A percentile compares a stretch with the other conserved stretches of the same genome.
phyloP scores from a whole-genome alignment of 2,113 vertebrate species.

The Hyla sarda region DNA sequence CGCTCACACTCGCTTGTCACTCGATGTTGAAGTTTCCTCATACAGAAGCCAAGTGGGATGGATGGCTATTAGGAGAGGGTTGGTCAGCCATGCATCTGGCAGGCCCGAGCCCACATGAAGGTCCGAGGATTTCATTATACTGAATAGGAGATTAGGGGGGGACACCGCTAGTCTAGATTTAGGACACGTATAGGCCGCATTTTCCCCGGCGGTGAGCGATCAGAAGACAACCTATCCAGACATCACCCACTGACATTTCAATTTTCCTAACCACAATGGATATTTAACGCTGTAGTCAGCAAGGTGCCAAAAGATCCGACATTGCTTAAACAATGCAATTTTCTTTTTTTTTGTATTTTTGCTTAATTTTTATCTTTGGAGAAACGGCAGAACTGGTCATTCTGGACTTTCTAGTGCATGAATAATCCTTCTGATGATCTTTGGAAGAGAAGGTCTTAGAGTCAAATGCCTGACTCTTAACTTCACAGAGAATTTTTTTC shows the following conservation, averaged over 20 bases:
- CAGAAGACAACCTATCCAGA: not conserved
- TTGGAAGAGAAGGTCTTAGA: too few species aligned
- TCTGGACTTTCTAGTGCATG: not conserved
- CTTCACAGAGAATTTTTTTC: too few species aligned
- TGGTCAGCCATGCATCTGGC: slow-evolving; percentile 21
- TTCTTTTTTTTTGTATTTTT: not conserved
- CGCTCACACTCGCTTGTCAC: slow-evolving; percentile 3
- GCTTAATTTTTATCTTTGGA: not conserved
- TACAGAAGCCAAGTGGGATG: not conserved
- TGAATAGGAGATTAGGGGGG: not conserved
- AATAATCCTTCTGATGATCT: too few species aligned
- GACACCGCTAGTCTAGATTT: not conserved
- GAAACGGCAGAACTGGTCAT: not conserved
- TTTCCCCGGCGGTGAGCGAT: not conserved
- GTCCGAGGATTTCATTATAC: slow-evolving; percentile 17
- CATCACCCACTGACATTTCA: not conserved
- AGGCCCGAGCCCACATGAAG: not conserved
- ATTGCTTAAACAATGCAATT: too few species aligned
- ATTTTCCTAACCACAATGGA: not conserved
- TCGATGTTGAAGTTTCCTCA: slow-evolving; percentile 9
- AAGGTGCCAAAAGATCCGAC: not conserved
- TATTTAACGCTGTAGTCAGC: not conserved
- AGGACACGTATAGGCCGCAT: not conserved
- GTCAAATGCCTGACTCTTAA: too few species aligned
- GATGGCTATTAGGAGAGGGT: slow-evolving; percentile 4